Conservation (phyloP, 2,888 invertebrate genomes). For the Drosophila birchii region DNA sequence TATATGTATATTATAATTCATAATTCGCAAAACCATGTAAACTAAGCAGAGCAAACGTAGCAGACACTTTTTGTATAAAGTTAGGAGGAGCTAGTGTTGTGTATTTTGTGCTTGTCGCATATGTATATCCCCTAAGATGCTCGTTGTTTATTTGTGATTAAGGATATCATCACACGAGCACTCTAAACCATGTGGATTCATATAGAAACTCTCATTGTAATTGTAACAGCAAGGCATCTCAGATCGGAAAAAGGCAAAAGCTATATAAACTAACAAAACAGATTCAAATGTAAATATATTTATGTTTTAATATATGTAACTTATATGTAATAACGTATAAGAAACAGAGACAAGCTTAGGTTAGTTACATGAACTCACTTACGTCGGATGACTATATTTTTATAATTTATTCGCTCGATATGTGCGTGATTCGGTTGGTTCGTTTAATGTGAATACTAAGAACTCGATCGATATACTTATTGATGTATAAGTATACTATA, state of each 20-base stretch:
- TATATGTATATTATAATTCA: constrained; percentile 49
- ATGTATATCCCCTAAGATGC: constrained; percentile 52
- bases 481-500: constrained; percentile 49
- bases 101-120: constrained; percentile 62
- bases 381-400: constrained; percentile 70
- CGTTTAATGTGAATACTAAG: constrained; percentile 44
- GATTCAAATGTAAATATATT: constrained; percentile 70
- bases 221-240: constrained; percentile 40
- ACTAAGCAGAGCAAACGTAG: constrained; percentile 45
- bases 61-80: constrained; percentile 67
- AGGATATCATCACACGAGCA: constrained; percentile 54
- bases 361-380: constrained; percentile 56
- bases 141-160: constrained; percentile 50
- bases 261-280: constrained; percentile 34
- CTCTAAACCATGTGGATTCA: constrained; percentile 39
- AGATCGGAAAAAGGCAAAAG: constrained; percentile 13
- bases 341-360: constrained; percentile 49
- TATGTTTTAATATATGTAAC: constrained; percentile 76
- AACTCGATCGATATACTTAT: constrained; percentile 52
- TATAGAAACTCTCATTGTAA: constrained; percentile 56
- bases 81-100: constrained; percentile 61
- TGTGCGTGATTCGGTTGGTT: constrained; percentile 63
- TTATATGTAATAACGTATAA: constrained; percentile 47
- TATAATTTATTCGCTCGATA: constrained; percentile 68
- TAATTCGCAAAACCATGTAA: constrained; percentile 52